phyloP scores from a whole-genome alignment of 2,797 vertebrate species.

The Microctenopoma stevenorrisi region DNA sequence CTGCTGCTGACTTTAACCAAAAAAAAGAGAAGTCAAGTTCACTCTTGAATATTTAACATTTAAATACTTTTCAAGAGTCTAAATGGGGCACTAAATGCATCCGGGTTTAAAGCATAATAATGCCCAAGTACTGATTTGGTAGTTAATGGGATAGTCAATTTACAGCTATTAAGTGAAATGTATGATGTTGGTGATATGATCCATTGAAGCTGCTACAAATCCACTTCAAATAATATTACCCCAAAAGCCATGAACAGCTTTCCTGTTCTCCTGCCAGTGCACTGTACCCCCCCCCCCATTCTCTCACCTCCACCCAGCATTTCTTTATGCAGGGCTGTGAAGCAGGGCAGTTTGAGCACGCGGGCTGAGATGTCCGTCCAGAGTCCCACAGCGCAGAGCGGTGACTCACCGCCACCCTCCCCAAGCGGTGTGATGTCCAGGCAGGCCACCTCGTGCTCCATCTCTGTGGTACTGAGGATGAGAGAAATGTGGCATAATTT shows the following conservation, averaged over 20 bases:
- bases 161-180: conserved; percentile 16
- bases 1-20: conserved; percentile 43
- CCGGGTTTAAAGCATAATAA: conserved; percentile 22
- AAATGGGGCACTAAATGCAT: conserved; percentile 40
- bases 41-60: conserved; percentile 46
- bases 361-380: conserved; percentile 99
- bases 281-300: background rate
- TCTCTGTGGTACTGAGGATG: conserved; percentile 89
- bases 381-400: conserved; percentile 95
- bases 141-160: conserved; percentile 17
- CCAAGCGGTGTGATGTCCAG: conserved; percentile 97
- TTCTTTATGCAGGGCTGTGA: conserved; percentile 96
- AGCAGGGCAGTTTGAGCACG: conserved; percentile 94
- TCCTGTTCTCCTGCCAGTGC: background rate
- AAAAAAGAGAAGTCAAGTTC: conserved; percentile 11
- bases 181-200: background rate
- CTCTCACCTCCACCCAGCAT: conserved; percentile 97
- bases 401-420: conserved; percentile 89
- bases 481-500: background rate
- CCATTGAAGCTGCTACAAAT: background rate
- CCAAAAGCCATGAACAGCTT: conserved; percentile 12
- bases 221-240: conserved; percentile 11
- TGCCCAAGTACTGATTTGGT: conserved; percentile 4
- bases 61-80: conserved; percentile 37
- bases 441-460: conserved; percentile 99